A percentile compares a stretch with the other conserved stretches of the same genome.
These are phyloP conservation scores for Pinctada fucata DNA, from an alignment of 2,888 invertebrate species.

Conservation along the genomic window DNA sequence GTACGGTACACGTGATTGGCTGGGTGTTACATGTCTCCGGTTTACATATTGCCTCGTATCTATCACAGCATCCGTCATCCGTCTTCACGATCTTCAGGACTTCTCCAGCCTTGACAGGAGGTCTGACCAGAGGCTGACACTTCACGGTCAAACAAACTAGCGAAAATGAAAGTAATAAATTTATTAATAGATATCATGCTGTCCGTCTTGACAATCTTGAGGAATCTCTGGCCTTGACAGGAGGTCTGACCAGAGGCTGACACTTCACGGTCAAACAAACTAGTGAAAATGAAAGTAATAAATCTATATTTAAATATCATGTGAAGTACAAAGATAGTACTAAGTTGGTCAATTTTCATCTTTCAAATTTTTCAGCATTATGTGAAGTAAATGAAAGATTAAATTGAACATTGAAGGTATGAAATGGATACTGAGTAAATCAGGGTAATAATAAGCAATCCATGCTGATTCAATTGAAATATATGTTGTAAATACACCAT, in stretches of 20 bases:
- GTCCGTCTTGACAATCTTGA: conserved; percentile 46
- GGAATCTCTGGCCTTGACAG: conserved; percentile 53
- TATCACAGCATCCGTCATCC: conserved; percentile 56
- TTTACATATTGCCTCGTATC: conserved; percentile 55
- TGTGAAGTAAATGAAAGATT: no score
- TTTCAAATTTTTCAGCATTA: no score
- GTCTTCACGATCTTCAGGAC: conserved; percentile 46
- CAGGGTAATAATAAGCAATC: no score
- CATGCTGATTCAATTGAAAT: no score
- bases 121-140: conserved; percentile 49
- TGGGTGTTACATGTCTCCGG: conserved; percentile 53
- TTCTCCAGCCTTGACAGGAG: conserved; percentile 55
- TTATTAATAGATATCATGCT: conserved; percentile 2
- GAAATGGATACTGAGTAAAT: no score
- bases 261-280: conserved; percentile 46
- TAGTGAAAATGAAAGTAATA: background rate
- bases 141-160: conserved; percentile 37
- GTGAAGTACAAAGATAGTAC: no score
- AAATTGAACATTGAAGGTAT: no score
- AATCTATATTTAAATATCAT: conserved; percentile 4
- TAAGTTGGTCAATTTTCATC: no score
- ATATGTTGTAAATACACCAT: no score
- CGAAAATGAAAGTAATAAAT: background rate
- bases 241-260: conserved; percentile 45
- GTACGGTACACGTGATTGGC: conserved; percentile 46